Conservation (phyloP, 2,113 vertebrate genomes). For the Diadophis punctatus region DNA sequence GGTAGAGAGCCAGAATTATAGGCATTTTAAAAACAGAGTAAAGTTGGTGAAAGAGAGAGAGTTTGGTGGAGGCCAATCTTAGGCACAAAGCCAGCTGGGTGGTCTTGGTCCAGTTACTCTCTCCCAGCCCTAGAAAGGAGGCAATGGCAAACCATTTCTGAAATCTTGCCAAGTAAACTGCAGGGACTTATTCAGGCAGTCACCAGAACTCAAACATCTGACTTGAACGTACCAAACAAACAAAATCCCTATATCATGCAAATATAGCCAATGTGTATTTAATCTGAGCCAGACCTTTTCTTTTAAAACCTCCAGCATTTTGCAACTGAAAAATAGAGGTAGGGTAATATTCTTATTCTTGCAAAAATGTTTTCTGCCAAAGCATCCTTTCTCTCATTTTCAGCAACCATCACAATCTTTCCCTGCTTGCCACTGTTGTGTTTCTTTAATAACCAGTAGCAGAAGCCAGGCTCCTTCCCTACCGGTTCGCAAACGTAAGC, state of each 20-base stretch:
- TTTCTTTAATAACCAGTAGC: background rate
- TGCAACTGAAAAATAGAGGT: background rate
- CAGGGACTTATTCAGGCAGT: background rate
- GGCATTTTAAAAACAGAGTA: background rate
- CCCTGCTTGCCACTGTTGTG: background rate
- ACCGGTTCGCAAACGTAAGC: no score
- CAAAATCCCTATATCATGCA: background rate
- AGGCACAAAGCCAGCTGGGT: background rate
- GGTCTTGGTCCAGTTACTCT: background rate
- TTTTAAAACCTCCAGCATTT: background rate
- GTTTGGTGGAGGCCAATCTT: background rate
- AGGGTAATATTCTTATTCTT: background rate
- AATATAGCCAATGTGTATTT: background rate
- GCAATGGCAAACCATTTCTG: background rate
- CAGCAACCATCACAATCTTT: background rate
- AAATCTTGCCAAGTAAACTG: background rate
- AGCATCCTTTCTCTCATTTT: background rate
- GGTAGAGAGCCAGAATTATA: background rate
- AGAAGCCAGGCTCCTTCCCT: background rate
- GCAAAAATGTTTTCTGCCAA: background rate
- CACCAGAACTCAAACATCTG: background rate
- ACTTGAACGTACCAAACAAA: background rate
- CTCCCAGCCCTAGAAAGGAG: background rate
- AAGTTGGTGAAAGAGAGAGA: background rate
- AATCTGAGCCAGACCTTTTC: background rate